Percentiles rank a stretch among this genome's conserved stretches.
Conservation (phyloP, 2,797 vertebrate genomes). For the Staurois parvus region DNA sequence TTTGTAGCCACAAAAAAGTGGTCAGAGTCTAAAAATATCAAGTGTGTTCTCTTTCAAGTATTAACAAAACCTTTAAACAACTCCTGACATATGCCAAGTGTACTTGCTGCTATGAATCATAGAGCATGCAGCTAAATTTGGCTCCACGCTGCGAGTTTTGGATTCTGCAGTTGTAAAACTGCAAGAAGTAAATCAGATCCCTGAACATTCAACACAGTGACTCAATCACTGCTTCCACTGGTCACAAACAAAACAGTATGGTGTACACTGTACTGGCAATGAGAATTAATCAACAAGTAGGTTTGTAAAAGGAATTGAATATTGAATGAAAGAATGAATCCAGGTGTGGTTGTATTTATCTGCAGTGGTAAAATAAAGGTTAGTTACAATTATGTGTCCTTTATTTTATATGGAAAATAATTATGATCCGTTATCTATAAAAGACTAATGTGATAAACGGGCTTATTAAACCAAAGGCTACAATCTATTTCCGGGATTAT, state of each 20-base stretch:
- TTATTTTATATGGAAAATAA: too few relatives aligned
- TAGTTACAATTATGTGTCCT: too few relatives aligned
- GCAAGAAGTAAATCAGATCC: slow-evolving; percentile 3
- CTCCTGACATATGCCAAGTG: not conserved
- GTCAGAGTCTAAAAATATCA: slow-evolving; percentile 50
- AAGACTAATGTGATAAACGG: too few relatives aligned
- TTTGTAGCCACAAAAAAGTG: slow-evolving; percentile 3
- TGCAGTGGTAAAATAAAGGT: too few relatives aligned
- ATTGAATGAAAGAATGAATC: too few relatives aligned
- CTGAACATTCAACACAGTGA: not conserved
- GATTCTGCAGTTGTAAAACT: not conserved
- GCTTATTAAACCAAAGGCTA: too few relatives aligned
- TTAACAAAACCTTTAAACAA: slow-evolving; percentile 55
- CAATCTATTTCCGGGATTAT: too few relatives aligned
- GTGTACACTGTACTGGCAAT: not conserved
- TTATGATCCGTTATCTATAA: too few relatives aligned
- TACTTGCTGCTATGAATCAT: too few relatives aligned
- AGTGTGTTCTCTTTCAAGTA: slow-evolving; percentile 40
- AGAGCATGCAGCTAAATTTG: slow-evolving; percentile 41
- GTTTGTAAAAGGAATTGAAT: too few relatives aligned
- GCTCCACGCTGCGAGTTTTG: slow-evolving; percentile 47
- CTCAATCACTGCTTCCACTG: slow-evolving; percentile 1
- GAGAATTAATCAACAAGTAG: too few relatives aligned
- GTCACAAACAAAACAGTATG: not conserved
- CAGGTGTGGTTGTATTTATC: too few relatives aligned